These are phyloP conservation scores for Zaprionus bogoriensis DNA, from an alignment of 2,888 invertebrate genomes.

Conservation along the genomic window DNA sequence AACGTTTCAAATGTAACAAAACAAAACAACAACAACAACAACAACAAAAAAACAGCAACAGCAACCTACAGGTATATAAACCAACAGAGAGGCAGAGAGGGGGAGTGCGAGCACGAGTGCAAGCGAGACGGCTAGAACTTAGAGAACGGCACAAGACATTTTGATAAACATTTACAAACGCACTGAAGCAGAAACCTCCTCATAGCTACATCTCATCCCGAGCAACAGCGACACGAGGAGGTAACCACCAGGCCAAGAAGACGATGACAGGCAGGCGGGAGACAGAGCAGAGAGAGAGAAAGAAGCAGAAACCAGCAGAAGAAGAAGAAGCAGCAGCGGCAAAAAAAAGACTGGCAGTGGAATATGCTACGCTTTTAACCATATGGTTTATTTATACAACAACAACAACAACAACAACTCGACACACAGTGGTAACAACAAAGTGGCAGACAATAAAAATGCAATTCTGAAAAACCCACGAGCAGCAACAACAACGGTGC, in stretches of 20 bases:
- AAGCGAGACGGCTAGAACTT: constrained; percentile 15
- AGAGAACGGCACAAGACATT: constrained; percentile 75
- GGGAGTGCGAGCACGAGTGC: background rate
- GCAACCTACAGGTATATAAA: background rate
- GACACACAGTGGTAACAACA: constrained; percentile 70
- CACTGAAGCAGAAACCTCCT: constrained; percentile 67
- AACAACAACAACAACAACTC: constrained; percentile 46
- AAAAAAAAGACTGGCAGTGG: constrained; percentile 47
- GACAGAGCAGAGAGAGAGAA: constrained; percentile 25
- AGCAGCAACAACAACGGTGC: constrained; percentile 29
- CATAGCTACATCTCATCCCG: constrained; percentile 46
- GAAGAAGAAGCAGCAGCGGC: background rate
- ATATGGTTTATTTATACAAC: constrained; percentile 75
- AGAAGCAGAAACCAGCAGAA: constrained; percentile 7
- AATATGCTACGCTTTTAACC: constrained; percentile 78
- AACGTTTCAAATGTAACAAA: constrained; percentile 73
- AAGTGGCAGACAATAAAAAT: constrained; percentile 76
- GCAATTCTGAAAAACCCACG: constrained; percentile 72
- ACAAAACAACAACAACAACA: constrained; percentile 42
- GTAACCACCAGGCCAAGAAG: constrained; percentile 37
- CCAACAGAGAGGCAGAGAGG: background rate
- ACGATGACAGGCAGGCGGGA: constrained; percentile 54
- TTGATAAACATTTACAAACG: constrained; percentile 77
- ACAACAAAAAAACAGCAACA: constrained; percentile 22
- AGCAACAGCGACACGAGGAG: constrained; percentile 38